Percentiles rank a stretch among this genome's conserved stretches.
Conservation (phyloP, 37 sponge, comb jelly and placozoan genomes). For the Ianthella basta region DNA sequence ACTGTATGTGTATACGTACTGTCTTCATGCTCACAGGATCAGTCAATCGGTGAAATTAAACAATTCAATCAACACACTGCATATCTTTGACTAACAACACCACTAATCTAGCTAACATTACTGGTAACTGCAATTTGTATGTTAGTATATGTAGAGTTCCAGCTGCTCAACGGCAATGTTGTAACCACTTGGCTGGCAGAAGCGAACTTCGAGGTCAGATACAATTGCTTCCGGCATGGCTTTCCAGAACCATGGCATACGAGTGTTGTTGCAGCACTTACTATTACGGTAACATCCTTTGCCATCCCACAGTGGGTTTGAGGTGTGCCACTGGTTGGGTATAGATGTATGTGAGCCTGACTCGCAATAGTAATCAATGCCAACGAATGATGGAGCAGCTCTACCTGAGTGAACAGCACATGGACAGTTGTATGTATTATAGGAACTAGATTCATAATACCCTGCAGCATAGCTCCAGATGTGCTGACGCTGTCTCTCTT, state of each 20-base stretch:
- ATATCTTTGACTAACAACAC: too few relatives aligned
- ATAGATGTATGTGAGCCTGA: background rate
- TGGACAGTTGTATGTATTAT: constrained; percentile 5
- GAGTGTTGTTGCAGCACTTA: constrained; percentile 9
- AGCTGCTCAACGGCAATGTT: background rate
- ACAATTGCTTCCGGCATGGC: background rate
- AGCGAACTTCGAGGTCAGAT: constrained; percentile 9
- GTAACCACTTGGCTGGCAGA: background rate
- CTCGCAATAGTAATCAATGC: constrained; percentile 16
- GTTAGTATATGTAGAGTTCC: constrained; percentile 22
- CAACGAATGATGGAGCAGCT: constrained; percentile 13
- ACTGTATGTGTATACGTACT: too few relatives aligned
- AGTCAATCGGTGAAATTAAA: too few relatives aligned
- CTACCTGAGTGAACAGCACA: constrained; percentile 1
- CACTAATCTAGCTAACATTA: too few relatives aligned
- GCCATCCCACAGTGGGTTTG: constrained; percentile 15
- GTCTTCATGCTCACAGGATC: too few relatives aligned
- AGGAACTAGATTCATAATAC: background rate
- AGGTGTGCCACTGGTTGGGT: background rate
- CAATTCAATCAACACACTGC: too few relatives aligned
- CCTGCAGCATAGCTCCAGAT: constrained; percentile 33
- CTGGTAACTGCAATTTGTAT: too few relatives aligned
- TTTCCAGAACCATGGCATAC: constrained; percentile 20
- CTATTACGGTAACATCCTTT: constrained; percentile 8
- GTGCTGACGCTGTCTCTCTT: background rate